Conservation (phyloP, 2,888 invertebrate species). For the Pediacus dermestoides region DNA sequence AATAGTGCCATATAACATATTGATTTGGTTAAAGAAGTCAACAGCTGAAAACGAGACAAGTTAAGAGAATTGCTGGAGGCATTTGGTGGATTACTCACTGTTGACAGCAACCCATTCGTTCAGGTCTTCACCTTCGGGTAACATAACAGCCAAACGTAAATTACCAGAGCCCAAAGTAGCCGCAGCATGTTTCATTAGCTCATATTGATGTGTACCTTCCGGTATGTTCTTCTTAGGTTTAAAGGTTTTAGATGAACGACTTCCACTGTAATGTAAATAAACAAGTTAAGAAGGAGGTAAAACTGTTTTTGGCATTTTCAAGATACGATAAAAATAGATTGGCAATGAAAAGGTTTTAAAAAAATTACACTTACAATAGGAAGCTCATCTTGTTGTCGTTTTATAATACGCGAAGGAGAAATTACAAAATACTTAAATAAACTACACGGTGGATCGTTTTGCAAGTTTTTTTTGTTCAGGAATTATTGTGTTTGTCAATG, state of each 20-base stretch:
- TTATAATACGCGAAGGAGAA: too few relatives aligned
- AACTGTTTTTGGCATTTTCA: constrained; percentile 13
- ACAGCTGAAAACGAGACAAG: constrained; percentile 67
- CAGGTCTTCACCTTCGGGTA: constrained; percentile 98
- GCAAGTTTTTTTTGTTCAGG: too few relatives aligned
- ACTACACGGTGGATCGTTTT: too few relatives aligned
- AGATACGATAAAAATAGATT: constrained; percentile 28
- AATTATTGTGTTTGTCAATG: too few relatives aligned
- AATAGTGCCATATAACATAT: constrained; percentile 98
- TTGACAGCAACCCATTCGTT: constrained; percentile 99
- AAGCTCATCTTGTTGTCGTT: constrained; percentile 54
- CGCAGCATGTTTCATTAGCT: constrained; percentile 98
- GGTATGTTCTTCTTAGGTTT: constrained; percentile 99
- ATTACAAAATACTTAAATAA: too few relatives aligned
- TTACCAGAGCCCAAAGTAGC: constrained; percentile 97
- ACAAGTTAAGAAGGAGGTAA: constrained; percentile 7
- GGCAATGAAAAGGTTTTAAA: constrained; percentile 12
- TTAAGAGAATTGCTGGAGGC: constrained; percentile 4
- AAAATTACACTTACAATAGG: constrained; percentile 57
- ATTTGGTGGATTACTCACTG: constrained; percentile 64
- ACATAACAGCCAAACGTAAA: constrained; percentile 89
- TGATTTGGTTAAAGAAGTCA: constrained; percentile 99
- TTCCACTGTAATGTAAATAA: constrained; percentile 58
- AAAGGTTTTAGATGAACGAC: constrained; percentile 94
- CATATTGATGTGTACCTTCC: constrained; percentile 97